Base-by-base conservation (phyloP, 2,888 invertebrate species). In the Biston betularia region DNA sequence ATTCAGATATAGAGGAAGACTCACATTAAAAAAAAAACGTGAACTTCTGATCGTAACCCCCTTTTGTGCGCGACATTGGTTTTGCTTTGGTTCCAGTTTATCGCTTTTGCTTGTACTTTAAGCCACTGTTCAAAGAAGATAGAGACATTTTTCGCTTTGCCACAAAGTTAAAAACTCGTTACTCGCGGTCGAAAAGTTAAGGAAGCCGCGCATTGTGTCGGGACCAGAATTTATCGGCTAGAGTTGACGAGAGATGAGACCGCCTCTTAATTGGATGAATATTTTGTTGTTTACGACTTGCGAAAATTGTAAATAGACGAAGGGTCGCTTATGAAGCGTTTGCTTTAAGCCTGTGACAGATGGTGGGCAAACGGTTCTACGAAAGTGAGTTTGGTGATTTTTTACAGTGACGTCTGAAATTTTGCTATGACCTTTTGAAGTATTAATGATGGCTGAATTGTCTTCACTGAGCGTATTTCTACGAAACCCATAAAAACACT, bases 111-210 rank as follows among this genome's bases (percentile, higher is more conserved):
- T 42, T 8, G 0, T 42, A 0, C 0, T 33, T 54, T 42, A 12
- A 6, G 52, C 85, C 75, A 67, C 62, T 54, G 46, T 72, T 76
- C 68, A 84, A 81, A 84, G 79, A 79, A 89, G 89, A 90, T 90
- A 88, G 89, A 91, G 89, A 92, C 89, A 91, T 92, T 92, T 92
- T 90, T 91, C 91, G 90, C 89, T 90, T 89, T 89, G 89, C 90
- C 92, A 90, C 92, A 93, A 93, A 93, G 92, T 93, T 93, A 93
- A 93, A 93, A 93, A 93, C 92, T 93, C 92, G 92, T 93, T 93
- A 92, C 87, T 89, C 88, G 89, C 85, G 86, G 89, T 87, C 86
- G 86, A 85, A 87, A 90, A 89, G 90, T 93, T 88, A 87, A 84
- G 85, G 85, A 85, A 86, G 85, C 81, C 80, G 79, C 62, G 88